These are phyloP conservation scores for Percopsis omiscomaycus DNA, from an alignment of 2,797 vertebrate species.

Conservation along the genomic window DNA sequence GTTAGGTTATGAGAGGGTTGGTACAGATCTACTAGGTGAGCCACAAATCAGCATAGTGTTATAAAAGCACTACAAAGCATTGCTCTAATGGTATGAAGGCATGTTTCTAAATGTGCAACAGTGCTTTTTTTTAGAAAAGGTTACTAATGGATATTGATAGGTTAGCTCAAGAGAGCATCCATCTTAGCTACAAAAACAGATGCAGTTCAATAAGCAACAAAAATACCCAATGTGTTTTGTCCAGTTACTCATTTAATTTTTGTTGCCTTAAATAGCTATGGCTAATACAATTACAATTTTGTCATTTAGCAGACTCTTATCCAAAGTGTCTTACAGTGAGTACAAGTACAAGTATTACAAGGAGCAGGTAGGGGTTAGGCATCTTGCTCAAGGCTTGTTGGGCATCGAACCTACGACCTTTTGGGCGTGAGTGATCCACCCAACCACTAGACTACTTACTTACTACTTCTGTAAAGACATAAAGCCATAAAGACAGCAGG, in stretches of 20 bases:
- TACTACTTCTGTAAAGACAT: constrained; percentile 2
- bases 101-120: constrained; percentile 30
- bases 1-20: constrained; percentile 21
- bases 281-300: no score
- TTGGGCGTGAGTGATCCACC: no score
- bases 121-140: constrained; percentile 1
- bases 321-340: no score
- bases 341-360: not conserved
- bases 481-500: constrained; percentile 13
- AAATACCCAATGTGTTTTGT: not conserved
- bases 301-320: no score
- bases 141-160: constrained; percentile 4
- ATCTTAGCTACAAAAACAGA: not conserved
- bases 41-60: constrained; percentile 32
- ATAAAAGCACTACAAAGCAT: constrained; percentile 30
- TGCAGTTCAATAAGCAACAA: no score
- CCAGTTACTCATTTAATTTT: not conserved
- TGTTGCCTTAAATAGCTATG: not conserved
- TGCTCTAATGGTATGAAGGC: constrained; percentile 9
- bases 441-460: not conserved
- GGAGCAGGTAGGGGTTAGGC: not conserved
- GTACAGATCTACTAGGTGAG: constrained; percentile 12
- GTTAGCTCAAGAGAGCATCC: constrained; percentile 4
- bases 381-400: no score
- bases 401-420: no score